Conservation (phyloP, 2,888 invertebrate species). For the Philereme vetulata region DNA sequence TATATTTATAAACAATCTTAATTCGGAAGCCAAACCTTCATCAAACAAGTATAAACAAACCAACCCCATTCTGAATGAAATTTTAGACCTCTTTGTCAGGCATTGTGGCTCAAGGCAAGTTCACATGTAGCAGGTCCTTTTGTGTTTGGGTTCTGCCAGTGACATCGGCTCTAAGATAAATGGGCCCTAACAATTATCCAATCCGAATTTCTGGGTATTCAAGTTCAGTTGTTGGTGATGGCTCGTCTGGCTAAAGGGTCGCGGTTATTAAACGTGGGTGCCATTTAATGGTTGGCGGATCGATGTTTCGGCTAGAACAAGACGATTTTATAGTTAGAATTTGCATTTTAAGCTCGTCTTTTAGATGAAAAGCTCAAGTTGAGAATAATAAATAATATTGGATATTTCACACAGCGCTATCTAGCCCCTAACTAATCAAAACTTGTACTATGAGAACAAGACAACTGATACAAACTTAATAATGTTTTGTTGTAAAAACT, state of each 20-base stretch:
- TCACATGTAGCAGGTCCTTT: slow-evolving; percentile 65
- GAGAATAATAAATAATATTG: too few relatives aligned
- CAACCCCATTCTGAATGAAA: slow-evolving; percentile 22
- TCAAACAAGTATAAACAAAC: slow-evolving; percentile 11
- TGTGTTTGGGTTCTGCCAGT: slow-evolving; percentile 64
- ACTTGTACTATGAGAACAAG: too few relatives aligned
- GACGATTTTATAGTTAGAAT: neutral
- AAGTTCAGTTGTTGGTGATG: slow-evolving; percentile 34
- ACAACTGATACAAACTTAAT: too few relatives aligned
- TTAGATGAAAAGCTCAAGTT: too few relatives aligned
- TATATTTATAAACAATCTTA: too few relatives aligned
- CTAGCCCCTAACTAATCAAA: too few relatives aligned
- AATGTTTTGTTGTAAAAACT: too few relatives aligned
- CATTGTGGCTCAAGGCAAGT: slow-evolving; percentile 44
- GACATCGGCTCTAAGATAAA: slow-evolving; percentile 73
- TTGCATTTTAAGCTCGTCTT: too few relatives aligned
- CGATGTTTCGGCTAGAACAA: neutral
- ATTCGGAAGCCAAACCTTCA: neutral
- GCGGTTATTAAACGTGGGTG: slow-evolving; percentile 18
- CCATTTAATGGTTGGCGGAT: slow-evolving; percentile 14
- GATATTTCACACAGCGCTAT: too few relatives aligned
- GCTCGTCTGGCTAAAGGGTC: slow-evolving; percentile 28
- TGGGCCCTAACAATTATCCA: slow-evolving; percentile 67
- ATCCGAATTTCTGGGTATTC: slow-evolving; percentile 35
- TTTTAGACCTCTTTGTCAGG: slow-evolving; percentile 34